phyloP scores from a whole-genome alignment of 2,113 vertebrate genomes.

The Engraulis encrasicolus region DNA sequence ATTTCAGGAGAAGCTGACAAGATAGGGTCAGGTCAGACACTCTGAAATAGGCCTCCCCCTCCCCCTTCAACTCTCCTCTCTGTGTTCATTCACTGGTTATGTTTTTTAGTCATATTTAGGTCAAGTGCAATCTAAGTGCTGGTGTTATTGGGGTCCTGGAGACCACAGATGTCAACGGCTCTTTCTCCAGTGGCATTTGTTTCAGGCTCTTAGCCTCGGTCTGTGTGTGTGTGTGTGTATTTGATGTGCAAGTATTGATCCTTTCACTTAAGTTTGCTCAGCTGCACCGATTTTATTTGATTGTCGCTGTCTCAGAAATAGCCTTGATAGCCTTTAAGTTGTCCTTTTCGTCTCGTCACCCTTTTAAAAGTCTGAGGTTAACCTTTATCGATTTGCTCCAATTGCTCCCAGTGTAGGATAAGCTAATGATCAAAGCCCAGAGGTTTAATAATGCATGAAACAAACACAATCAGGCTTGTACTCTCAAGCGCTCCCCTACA shows the following conservation, averaged over 20 bases:
- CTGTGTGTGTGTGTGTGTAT: background rate
- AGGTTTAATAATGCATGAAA: conserved; percentile 18
- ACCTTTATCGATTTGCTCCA: background rate
- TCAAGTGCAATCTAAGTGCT: background rate
- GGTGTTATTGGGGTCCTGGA: background rate
- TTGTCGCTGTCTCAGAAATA: background rate
- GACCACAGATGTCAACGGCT: background rate
- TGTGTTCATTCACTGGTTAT: background rate
- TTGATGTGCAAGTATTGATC: background rate
- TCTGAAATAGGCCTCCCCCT: no score
- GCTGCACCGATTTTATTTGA: background rate
- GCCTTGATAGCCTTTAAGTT: background rate
- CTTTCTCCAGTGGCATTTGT: background rate
- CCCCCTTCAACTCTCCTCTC: background rate
- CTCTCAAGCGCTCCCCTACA: background rate
- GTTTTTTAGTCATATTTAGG: conserved; percentile 16
- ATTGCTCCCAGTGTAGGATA: background rate
- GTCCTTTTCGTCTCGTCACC: no score
- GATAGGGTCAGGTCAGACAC: no score
- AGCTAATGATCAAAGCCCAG: background rate
- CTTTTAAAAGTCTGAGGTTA: background rate
- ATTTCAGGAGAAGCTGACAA: background rate
- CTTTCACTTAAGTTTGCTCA: background rate
- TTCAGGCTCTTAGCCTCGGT: background rate
- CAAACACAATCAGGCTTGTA: background rate